Evolutionary conservation across 2,113 vertebrate species (phyloP).

Genomic region (Leucopsar rothschildi): DNA sequence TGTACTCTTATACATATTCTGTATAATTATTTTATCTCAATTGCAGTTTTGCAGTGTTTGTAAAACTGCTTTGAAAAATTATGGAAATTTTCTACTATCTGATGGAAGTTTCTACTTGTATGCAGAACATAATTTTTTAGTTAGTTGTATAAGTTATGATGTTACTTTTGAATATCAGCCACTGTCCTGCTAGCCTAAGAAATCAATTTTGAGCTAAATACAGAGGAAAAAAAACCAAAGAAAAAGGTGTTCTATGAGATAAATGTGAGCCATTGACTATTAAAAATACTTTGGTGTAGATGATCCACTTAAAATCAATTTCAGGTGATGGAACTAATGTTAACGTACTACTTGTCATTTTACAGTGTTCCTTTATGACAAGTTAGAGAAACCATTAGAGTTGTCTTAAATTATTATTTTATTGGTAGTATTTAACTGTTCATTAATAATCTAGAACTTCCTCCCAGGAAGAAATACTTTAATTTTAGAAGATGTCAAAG

Average conservation of each 20-base stretch:
- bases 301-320: neutral
- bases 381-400: slow-evolving; percentile 15
- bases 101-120: neutral
- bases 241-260: neutral
- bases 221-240: neutral
- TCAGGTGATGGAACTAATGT: neutral
- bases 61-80: neutral
- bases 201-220: neutral
- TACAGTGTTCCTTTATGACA: neutral
- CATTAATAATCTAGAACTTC: slow-evolving; percentile 45
- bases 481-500: slow-evolving; percentile 42
- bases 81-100: neutral
- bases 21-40: neutral
- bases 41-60: neutral
- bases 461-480: slow-evolving; percentile 11
- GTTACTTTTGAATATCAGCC: neutral
- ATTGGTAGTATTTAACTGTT: slow-evolving; percentile 24
- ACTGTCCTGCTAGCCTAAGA: neutral
- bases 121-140: neutral
- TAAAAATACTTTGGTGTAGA: neutral
- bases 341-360: neutral
- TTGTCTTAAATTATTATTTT: slow-evolving; percentile 40
- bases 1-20: neutral
- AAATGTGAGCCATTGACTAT: neutral
- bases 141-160: neutral